These are phyloP conservation scores for Homalodisca vitripennis DNA, from an alignment of 1,140 invertebrate species.

Conservation along the genomic window DNA sequence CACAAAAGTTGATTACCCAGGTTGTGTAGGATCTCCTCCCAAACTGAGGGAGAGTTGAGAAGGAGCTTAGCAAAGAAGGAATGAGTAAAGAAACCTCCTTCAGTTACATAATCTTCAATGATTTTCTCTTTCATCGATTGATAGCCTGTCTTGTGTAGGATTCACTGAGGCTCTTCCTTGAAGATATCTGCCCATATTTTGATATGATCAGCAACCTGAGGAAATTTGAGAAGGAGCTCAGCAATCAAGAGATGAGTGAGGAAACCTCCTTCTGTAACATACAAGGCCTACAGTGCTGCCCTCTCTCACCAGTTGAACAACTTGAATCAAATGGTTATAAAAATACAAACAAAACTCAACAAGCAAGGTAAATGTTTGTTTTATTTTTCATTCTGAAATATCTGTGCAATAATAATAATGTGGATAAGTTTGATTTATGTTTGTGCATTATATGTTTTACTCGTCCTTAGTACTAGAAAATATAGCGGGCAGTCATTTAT, in stretches of 20 bases:
- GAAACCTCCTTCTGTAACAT: slow-evolving; percentile 13
- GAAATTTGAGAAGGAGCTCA: background rate
- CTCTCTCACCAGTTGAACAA: background rate
- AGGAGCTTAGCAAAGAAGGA: background rate
- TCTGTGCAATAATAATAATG: background rate
- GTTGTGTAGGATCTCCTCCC: background rate
- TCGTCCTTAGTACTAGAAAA: too few species aligned
- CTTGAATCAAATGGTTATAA: background rate
- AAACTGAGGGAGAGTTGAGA: background rate
- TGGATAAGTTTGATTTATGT: background rate
- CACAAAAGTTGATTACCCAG: too few species aligned
- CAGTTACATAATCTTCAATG: slow-evolving; percentile 2
- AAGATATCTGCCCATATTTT: slow-evolving; percentile 7
- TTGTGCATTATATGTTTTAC: background rate
- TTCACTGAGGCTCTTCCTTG: background rate
- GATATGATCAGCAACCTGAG: background rate
- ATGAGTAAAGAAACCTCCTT: background rate
- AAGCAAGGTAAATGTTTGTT: slow-evolving; percentile 23
- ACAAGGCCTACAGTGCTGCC: slow-evolving; percentile 10
- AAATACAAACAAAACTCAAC: slow-evolving; percentile 19
- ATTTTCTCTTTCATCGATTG: too few species aligned
- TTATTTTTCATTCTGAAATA: background rate
- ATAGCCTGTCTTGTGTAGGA: too few species aligned
- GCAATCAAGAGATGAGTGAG: background rate
- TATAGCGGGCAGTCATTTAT: too few species aligned